Base-by-base conservation (phyloP, 2,888 invertebrate genomes). In the Rutpela maculata region DNA sequence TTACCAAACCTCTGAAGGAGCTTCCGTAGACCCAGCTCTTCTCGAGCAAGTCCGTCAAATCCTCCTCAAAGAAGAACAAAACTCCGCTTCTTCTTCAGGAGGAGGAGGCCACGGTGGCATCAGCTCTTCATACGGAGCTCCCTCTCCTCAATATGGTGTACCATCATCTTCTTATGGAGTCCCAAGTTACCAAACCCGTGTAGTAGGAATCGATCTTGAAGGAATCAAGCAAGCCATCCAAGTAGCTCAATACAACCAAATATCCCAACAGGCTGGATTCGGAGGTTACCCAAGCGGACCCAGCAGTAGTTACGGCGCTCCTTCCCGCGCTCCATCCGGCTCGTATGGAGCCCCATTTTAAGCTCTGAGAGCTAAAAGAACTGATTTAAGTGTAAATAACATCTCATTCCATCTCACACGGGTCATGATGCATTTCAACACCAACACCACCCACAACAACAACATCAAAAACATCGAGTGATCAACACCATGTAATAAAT, bases 171-270 rank as follows among this genome's bases (percentile, higher is more conserved):
- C 91, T 78, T 94, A 94, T 90, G 95, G 94, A 79, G 94, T 91
- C 81, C 94, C 90, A 87, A 90, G 89, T 87, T 88, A 89, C 80
- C 85, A 86, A 76, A 91, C 92, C 82, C 93, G 94, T 84, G 96
- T 96, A 74, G 95, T 96, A 83, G 96, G 96, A 83, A 94, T 96
- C 90, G 94, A 95, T 90, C 93, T 96, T 81, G 96, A 96, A 86
- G 96, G 95, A 81, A 95, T 96, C 87, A 95, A 95, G 86, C 96
- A 96, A 86, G 96, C 96, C 84, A 95, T 96, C 90, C 96, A 96
- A 89, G 96, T 96, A 81, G 96, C 96, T 60, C 96, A 96, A 87
- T 96, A 94, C 92, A 93, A 94, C 84, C 95, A 96, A 91, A 89
- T 92, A 81, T 91, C 91, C 89, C 90, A 92, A 84, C 92, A 92